Conservation (phyloP, 2,113 vertebrate genomes). For the Gasterosteus nipponicus region DNA sequence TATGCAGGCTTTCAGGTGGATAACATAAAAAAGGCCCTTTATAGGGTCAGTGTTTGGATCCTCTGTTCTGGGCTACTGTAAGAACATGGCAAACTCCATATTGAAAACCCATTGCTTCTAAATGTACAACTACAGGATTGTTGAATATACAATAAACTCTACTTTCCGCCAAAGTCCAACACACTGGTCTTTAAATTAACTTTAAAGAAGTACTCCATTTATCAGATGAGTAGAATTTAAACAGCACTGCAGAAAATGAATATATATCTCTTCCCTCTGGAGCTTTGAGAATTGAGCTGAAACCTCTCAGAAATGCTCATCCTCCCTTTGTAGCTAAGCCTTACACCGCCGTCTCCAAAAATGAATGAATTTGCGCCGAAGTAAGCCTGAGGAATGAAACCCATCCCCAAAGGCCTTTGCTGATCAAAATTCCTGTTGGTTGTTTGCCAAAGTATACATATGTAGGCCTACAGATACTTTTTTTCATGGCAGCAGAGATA, state of each 20-base stretch:
- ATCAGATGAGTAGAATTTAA: slow-evolving; percentile 3
- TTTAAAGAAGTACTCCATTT: neutral
- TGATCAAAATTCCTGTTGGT: slow-evolving; percentile 30
- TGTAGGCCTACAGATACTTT: neutral
- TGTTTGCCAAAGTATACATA: slow-evolving; percentile 23
- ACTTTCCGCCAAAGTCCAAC: no score
- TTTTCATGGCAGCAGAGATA: neutral
- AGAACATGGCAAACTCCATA: neutral
- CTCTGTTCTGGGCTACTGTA: no score
- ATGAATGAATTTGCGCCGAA: slow-evolving; percentile 10
- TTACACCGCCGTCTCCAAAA: slow-evolving; percentile 11
- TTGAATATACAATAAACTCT: neutral
- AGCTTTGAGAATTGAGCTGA: neutral
- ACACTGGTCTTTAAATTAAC: neutral
- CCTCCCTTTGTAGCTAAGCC: neutral
- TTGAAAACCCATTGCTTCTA: neutral
- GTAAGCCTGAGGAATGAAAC: slow-evolving; percentile 1
- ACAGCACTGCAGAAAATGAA: slow-evolving; percentile 8
- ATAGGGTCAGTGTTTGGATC: no score
- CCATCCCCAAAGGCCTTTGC: neutral
- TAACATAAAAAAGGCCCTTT: no score
- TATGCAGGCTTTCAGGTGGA: no score
- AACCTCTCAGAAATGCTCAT: slow-evolving; percentile 20
- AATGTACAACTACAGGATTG: neutral
- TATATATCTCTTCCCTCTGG: neutral